Evolutionary conservation across 1,140 invertebrate species (phyloP), one percentile per base, ranked within the genome.

Genomic region (Brachionus asplanchnoidis): DNA sequence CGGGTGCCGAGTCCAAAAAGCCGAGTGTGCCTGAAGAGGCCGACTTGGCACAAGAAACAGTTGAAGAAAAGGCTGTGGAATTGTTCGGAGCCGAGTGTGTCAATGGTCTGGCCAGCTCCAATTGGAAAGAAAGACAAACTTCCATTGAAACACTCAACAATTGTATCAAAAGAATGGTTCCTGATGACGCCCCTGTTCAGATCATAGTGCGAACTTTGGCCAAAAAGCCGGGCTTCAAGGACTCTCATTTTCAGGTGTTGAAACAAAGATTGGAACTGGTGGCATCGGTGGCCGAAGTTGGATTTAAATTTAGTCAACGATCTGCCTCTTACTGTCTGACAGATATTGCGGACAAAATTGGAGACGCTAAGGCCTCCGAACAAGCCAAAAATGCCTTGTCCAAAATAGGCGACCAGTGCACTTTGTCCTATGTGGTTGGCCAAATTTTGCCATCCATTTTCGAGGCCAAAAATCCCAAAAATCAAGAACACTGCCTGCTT

Each of bases 201-300:
- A 92, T 94, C 4, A 88, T 96, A 53, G 91, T 95, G 8, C 92
- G 93, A 78, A 92, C 92, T 5, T 87, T 97, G 11, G 93, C 92
- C 82, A 95, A 93, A 86, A 97, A 96, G 88, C 95, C 95, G 0
- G 95, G 95, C 4, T 91, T 97, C 0, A 96, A 95, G 87, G 95
- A 97, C 86, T 96, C 93, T 77, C 97, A 97, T 89, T 95, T 96
- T 85, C 95, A 97, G 92, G 95, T 96, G 11, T 89, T 96, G n/a
- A 95, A 95, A 88, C 89, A 93, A 2, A 93, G 93, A 86, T 88
- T 97, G 9, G 95, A 96, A 86, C 91, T 93, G 11, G 91, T 96
- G 7, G 93, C 94, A 86, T 91, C 92, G 84, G 90, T 96, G 17
- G 93, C 94, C 0, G 93, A 95, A 88, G 26, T 36, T 53, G 94